A percentile compares a stretch with the other conserved stretches of the same genome.
Conservation (phyloP, 2,797 vertebrate genomes). For the Phalloptychus januarius region DNA sequence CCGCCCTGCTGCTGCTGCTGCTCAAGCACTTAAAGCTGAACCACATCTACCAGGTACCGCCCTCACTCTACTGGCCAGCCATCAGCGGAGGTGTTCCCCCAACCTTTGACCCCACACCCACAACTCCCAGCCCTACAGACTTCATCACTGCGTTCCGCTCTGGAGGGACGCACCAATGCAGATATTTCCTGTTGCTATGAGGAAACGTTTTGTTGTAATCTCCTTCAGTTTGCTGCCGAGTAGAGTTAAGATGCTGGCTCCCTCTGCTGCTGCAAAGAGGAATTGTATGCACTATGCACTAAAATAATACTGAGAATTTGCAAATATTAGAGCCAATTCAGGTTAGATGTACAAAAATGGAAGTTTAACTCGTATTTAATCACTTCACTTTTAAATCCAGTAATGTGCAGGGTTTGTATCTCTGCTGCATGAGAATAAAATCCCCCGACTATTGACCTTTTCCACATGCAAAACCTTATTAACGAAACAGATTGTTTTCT, state of each 20-base stretch:
- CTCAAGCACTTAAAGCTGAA: slow-evolving; percentile 97
- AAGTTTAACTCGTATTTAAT: not conserved
- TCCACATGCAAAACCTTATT: not conserved
- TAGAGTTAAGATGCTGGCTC: slow-evolving; percentile 22
- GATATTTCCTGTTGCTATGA: slow-evolving; percentile 37
- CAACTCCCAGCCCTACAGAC: not conserved
- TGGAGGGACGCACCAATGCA: not conserved
- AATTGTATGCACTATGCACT: slow-evolving; percentile 16
- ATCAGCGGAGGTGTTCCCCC: not conserved
- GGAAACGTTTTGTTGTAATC: slow-evolving; percentile 7
- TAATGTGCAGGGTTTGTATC: not conserved
- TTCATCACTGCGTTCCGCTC: not conserved
- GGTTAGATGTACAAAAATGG: not conserved
- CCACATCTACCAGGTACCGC: slow-evolving; percentile 91
- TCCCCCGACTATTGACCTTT: not conserved
- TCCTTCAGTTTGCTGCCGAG: not conserved
- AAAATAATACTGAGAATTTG: not conserved
- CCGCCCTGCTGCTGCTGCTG: slow-evolving; percentile 90
- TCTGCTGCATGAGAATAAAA: not conserved
- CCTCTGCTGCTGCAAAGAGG: slow-evolving; percentile 62
- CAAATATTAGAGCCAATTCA: not conserved
- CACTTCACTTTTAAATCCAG: not conserved
- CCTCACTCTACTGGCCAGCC: not conserved
- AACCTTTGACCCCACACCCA: not conserved
- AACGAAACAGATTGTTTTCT: not conserved